A percentile compares a stretch with the other conserved stretches of the same genome.
Evolutionary conservation across 2,888 invertebrate genomes (phyloP).

Genomic region (Ophraella communa): DNA sequence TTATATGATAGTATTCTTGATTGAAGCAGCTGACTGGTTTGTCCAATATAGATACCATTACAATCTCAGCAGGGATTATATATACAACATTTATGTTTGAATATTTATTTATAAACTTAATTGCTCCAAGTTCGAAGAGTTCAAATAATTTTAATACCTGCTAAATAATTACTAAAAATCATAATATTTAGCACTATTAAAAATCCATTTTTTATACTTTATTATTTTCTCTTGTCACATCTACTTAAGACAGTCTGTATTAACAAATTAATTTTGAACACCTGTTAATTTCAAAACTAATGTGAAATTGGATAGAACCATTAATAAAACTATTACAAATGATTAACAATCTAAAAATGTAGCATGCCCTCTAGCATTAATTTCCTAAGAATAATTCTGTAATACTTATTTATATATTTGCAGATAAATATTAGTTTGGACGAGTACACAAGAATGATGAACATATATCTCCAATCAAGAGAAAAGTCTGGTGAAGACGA

Average conservation of each 20-base stretch:
- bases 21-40: too few species aligned
- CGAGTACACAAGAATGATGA: conserved; percentile 69
- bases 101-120: too few species aligned
- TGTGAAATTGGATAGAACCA: not conserved
- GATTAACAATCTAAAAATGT: conserved; percentile 12
- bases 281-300: conserved; percentile 2
- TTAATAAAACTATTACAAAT: conserved; percentile 3
- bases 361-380: conserved; percentile 1
- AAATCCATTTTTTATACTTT: not conserved
- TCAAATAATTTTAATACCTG: too few species aligned
- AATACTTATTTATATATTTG: conserved; percentile 32
- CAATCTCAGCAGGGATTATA: too few species aligned
- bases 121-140: too few species aligned
- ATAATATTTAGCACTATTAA: too few species aligned
- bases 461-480: conserved; percentile 63
- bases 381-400: conserved; percentile 6
- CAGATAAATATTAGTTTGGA: conserved; percentile 72
- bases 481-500: conserved; percentile 50
- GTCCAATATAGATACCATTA: too few species aligned
- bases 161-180: too few species aligned
- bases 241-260: not conserved
- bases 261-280: not conserved
- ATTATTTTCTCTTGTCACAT: not conserved
- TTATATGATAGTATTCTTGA: too few species aligned
- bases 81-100: too few species aligned